Evolutionary conservation across 1,140 invertebrate species (phyloP), one percentile per base, ranked within the genome.

Genomic region (Drosophila varians): DNA sequence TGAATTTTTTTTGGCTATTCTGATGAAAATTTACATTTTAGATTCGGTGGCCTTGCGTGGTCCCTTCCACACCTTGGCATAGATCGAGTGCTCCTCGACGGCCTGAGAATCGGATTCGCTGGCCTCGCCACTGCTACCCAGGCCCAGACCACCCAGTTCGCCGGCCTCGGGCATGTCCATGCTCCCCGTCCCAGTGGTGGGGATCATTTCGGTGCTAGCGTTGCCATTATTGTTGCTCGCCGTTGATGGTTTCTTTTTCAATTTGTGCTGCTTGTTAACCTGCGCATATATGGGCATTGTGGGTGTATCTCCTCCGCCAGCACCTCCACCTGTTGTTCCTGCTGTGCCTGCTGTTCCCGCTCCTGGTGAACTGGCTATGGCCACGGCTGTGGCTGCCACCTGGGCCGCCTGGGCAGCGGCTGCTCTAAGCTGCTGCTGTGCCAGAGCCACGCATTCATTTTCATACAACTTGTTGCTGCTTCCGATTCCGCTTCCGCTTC

Each of bases 1-100:
- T 6, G 31, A 6, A 26, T 6, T 26, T 26, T 12, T 14, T 3
- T 4, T 38, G 12, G 36, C 2, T n/a, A 4, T 9, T 4, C n/a
- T 31, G 6, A 3, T 8, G 28, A 8, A 11, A n/a, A 74, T 51
- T 83, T 91, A 91, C 90, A 90, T 91, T 91, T 91, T 91, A 21
- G 90, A 86, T 86, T 91, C 90, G 76, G 89, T 88, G 26, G 90
- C 69, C 80, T 91, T 91, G 49, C 86, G 84, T 11, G 90, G 90
- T 75, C 90, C 90, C 70, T 91, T 91, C 90, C 90, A 91, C 46
- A 91, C 90, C 77, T 91, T 91, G 48, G 90, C 89, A 55, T 91
- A 91, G 28, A 91, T 90, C 12, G 89, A 90, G 47, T 90, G 82
- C 72, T 91, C 90, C 16, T 78, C 74, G 4, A 69, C 76, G 51